These are phyloP conservation scores for Aspidoscelis tigris DNA, from an alignment of 2,113 vertebrate species.

Conservation along the genomic window DNA sequence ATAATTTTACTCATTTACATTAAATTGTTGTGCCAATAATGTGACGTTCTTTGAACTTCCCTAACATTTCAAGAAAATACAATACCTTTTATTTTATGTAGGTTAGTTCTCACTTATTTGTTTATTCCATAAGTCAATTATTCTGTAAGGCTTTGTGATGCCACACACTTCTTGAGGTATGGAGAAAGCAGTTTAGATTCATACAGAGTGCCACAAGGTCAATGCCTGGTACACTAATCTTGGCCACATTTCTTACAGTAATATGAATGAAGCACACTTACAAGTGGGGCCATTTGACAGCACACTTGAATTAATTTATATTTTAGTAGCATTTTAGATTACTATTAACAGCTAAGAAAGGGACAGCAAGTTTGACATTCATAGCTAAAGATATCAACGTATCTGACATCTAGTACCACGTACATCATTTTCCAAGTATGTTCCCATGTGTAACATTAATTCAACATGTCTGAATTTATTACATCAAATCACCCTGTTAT, in stretches of 20 bases:
- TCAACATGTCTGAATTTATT: conserved; percentile 55
- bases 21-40: not conserved
- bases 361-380: conserved; percentile 20
- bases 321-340: conserved; percentile 11
- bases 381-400: conserved; percentile 53
- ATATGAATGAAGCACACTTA: not conserved
- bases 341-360: not conserved
- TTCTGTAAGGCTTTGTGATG: not conserved
- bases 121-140: not conserved
- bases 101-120: no score
- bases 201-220: not conserved
- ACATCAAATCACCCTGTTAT: conserved; percentile 54
- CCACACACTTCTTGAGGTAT: not conserved
- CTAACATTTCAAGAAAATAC: not conserved
- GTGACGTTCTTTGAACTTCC: not conserved
- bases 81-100: not conserved
- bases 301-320: not conserved
- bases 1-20: not conserved
- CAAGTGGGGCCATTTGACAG: not conserved
- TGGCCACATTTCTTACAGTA: conserved; percentile 10
- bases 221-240: not conserved
- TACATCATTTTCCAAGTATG: conserved; percentile 58
- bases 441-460: conserved; percentile 61
- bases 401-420: conserved; percentile 58
- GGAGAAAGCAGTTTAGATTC: not conserved